Evolutionary conservation across 2,113 vertebrate species (phyloP).

Genomic region (Macroglossus sobrinus): DNA sequence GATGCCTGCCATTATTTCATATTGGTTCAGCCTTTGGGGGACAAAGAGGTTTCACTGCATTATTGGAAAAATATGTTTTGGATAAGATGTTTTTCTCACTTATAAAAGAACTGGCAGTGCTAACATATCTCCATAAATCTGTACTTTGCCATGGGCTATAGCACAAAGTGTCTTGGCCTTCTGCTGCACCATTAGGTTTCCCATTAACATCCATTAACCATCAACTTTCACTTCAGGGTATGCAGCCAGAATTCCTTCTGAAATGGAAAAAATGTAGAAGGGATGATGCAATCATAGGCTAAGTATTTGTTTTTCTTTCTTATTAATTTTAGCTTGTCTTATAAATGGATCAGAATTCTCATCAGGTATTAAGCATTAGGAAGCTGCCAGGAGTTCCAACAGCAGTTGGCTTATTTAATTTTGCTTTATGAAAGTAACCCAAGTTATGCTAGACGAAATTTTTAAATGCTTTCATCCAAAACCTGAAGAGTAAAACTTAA

Average conservation of each 20-base stretch:
- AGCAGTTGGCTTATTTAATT: neutral
- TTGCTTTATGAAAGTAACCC: neutral
- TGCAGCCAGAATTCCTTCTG: slow-evolving; percentile 18
- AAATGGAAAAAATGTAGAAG: neutral
- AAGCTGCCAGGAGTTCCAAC: neutral
- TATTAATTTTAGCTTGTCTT: neutral
- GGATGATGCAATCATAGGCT: neutral
- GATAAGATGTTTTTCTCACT: neutral
- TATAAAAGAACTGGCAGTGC: neutral
- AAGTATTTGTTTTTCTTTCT: neutral
- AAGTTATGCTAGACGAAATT: neutral
- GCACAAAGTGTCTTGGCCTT: neutral
- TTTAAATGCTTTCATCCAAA: neutral
- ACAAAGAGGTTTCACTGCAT: neutral
- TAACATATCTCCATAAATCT: neutral
- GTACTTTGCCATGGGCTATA: neutral
- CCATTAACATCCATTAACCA: slow-evolving; percentile 49
- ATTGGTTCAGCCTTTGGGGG: neutral
- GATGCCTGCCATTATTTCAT: neutral
- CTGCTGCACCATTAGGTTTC: neutral
- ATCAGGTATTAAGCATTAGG: neutral
- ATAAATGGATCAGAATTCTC: neutral
- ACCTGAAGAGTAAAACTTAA: neutral
- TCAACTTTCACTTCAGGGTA: neutral
- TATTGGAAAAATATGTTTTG: neutral